Conservation (phyloP, 2,113 vertebrate species). For the Xenus cinereus region DNA sequence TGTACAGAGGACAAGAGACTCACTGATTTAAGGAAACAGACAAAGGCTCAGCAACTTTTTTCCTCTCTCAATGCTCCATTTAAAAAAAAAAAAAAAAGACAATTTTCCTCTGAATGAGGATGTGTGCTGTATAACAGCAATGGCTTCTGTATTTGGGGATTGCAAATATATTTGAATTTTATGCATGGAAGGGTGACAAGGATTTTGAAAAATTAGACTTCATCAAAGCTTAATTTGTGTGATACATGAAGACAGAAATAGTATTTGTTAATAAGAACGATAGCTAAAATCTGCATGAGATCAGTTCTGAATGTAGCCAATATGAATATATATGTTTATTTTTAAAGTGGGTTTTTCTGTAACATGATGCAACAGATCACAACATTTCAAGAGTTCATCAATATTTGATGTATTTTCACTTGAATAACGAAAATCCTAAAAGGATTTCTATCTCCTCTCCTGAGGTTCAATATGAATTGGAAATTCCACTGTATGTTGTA, state of each 20-base stretch:
- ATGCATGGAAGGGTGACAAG: neutral
- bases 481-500: neutral
- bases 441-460: neutral
- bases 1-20: neutral
- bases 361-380: neutral
- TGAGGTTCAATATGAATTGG: neutral
- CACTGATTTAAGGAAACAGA: neutral
- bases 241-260: neutral
- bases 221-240: neutral
- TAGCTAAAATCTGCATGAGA: neutral
- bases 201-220: neutral
- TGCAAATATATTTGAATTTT: neutral
- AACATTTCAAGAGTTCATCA: neutral
- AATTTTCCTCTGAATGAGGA: neutral
- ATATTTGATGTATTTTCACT: neutral
- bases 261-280: neutral
- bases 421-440: neutral
- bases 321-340: neutral
- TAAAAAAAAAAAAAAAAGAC: neutral
- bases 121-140: neutral
- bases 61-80: neutral
- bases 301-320: neutral
- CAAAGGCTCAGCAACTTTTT: neutral
- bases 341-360: neutral
- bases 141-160: neutral